These are phyloP conservation scores for Oenanthe melanoleuca DNA, from an alignment of 2,113 vertebrate species.

Conservation along the genomic window DNA sequence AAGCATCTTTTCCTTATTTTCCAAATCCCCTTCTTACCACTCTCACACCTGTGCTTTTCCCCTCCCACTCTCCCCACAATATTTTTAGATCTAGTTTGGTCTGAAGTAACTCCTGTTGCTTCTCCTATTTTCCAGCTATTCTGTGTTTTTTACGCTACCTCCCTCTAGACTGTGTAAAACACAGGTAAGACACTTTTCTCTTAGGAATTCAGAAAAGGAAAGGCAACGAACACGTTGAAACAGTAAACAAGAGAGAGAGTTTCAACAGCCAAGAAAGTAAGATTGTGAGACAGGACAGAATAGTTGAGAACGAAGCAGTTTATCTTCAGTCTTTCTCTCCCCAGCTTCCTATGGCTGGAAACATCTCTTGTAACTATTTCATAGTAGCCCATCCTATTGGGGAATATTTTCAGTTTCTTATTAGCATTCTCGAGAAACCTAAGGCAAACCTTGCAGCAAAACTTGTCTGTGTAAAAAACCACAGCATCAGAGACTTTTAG, in stretches of 20 bases:
- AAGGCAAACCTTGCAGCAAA: background rate
- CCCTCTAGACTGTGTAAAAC: background rate
- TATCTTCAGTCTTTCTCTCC: background rate
- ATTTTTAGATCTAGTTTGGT: background rate
- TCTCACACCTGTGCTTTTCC: background rate
- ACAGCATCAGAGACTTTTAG: background rate
- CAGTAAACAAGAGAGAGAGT: background rate
- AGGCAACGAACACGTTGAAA: background rate
- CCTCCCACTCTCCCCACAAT: rapidly evolving
- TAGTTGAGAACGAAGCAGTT: background rate
- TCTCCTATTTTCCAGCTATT: background rate
- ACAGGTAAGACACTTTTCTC: background rate
- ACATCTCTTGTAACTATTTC: background rate
- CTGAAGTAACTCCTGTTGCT: background rate
- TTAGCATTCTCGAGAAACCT: background rate
- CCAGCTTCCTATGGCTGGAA: background rate
- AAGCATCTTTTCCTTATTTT: background rate
- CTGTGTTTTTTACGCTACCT: background rate
- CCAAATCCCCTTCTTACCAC: background rate
- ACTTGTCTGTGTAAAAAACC: background rate
- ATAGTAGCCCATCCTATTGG: background rate
- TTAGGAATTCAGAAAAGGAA: background rate
- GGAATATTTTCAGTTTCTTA: background rate
- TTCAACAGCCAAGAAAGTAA: background rate
- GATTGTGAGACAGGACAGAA: background rate